These are phyloP conservation scores for Edolisoma coerulescens DNA, from an alignment of 2,113 vertebrate species.

Conservation along the genomic window DNA sequence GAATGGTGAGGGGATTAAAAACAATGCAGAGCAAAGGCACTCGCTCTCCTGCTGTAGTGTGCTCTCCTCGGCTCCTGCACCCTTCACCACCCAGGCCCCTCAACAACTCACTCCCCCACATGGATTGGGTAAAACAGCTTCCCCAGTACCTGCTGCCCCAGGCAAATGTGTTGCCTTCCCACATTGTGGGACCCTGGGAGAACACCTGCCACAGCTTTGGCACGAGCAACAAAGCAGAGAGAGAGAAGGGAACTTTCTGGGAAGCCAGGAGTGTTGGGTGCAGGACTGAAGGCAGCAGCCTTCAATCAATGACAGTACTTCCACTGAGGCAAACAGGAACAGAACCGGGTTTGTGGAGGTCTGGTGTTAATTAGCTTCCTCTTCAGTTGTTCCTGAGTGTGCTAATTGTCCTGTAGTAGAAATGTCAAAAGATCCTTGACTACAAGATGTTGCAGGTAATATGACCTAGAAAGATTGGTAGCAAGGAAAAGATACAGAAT, in stretches of 20 bases:
- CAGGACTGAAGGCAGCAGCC: background rate
- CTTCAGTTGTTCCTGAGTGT: background rate
- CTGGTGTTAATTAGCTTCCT: background rate
- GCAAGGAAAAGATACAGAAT: background rate
- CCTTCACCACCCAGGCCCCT: background rate
- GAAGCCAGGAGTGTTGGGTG: background rate
- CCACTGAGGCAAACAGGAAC: background rate
- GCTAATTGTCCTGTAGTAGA: background rate
- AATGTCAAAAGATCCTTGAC: background rate
- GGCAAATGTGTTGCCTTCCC: background rate
- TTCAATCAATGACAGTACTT: background rate
- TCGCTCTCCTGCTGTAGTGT: background rate
- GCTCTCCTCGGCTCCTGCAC: background rate
- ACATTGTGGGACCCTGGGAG: rapidly evolving
- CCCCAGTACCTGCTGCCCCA: background rate
- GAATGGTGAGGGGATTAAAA: background rate
- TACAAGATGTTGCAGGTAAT: background rate
- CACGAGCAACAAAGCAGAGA: background rate
- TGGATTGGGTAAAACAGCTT: background rate
- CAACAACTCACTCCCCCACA: background rate
- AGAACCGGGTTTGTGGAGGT: background rate
- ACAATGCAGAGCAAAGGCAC: background rate
- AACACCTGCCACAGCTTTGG: background rate
- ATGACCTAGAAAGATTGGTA: background rate
- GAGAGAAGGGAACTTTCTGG: background rate